Evolutionary conservation across 37 sponge, comb jelly and placozoan genomes (phyloP).

Genomic region (Haliclona indistincta): DNA sequence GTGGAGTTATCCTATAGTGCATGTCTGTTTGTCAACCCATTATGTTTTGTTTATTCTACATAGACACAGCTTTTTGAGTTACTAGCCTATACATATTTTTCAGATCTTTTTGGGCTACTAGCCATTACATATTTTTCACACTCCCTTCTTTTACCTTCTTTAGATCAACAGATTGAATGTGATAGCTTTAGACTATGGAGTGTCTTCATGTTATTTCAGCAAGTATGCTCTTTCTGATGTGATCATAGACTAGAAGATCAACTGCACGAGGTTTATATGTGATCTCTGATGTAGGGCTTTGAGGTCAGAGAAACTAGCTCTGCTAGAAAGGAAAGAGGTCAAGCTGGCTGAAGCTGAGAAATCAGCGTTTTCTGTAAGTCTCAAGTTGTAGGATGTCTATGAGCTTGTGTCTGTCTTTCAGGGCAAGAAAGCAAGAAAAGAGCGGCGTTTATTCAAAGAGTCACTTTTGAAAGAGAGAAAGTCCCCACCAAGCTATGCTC

Average conservation of each 20-base stretch:
- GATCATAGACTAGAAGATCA: not conserved
- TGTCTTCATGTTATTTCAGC: constrained; percentile 49
- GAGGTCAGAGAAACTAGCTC: constrained; percentile 41
- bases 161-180: constrained; percentile 68
- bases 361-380: constrained; percentile 32
- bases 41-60: too few relatives aligned
- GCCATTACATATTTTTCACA: not conserved
- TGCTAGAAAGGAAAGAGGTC: constrained; percentile 40
- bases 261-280: not conserved
- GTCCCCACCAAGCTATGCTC: constrained; percentile 27
- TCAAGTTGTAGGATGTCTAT: not conserved
- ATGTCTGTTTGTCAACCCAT: too few relatives aligned
- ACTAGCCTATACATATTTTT: too few relatives aligned
- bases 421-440: constrained; percentile 51
- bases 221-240: constrained; percentile 18
- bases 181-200: constrained; percentile 54
- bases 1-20: too few relatives aligned
- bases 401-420: not conserved
- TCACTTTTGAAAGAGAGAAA: not conserved
- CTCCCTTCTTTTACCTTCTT: not conserved
- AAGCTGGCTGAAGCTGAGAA: constrained; percentile 48
- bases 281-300: constrained; percentile 21
- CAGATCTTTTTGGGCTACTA: too few relatives aligned
- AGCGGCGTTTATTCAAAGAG: constrained; percentile 45
- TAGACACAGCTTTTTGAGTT: too few relatives aligned